Evolutionary conservation across 2,888 invertebrate species (phyloP), one percentile per base, ranked within the genome.

Genomic region (Ceramica pisi): DNA sequence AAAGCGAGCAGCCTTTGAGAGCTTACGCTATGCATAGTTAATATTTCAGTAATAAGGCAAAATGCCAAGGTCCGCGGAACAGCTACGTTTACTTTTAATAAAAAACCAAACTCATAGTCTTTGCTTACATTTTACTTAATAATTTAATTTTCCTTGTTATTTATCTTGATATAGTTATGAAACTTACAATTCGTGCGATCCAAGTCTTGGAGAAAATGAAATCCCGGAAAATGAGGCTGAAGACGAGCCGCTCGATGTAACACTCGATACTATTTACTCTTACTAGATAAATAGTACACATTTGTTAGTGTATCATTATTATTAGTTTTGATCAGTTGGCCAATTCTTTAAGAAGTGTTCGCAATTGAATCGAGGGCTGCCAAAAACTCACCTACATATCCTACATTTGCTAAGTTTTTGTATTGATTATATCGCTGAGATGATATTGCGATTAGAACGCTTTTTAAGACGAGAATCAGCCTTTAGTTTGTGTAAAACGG

Each of bases 121-220:
- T 31, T 44, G 8, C 19, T 21, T 31, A 4, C 31, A 41, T 51
- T 23, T 51, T 14, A 31, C 50, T 23, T 63, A 14, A 53, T 60
- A 7, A 23, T 65, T 26, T 31, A 21, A 51, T 53, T 53, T 63
- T 44, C 59, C 23, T 31, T 46, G 53, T 65, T 71, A 1, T 35
- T 48, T 10, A n/a, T 26, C 9, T 35, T 61, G 6, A 14, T 59
- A 26, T 76, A 83, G 83, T 50, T 73, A 68, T 59, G 60, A 50
- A 5, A 67, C 60, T 57, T 80, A 63, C 51, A 75, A 75, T 61
- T 61, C 74, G 59, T 61, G 35, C 76, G 69, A 67, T 35, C 46
- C 60, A 41, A 55, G 57, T 46, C 23, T 50, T 7, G 68, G 35
- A 57, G 74, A 69, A 46, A 62, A 56, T 38, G 68, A 61, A 67